Percentiles rank a stretch among this genome's conserved stretches.
These are phyloP conservation scores for Naso thynnoides DNA, from an alignment of 2,797 vertebrate genomes.

Conservation along the genomic window DNA sequence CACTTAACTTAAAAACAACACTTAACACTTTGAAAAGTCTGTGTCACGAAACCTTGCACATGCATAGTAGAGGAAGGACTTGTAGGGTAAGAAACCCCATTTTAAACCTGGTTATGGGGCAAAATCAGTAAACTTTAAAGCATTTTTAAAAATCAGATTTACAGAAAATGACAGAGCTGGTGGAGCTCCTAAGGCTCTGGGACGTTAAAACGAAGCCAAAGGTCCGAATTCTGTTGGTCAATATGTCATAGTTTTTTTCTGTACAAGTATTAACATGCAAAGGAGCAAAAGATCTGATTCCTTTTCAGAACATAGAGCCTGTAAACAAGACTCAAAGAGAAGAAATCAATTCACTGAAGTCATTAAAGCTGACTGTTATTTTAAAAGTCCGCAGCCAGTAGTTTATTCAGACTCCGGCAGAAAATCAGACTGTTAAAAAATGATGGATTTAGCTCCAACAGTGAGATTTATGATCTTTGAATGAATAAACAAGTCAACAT, in stretches of 20 bases:
- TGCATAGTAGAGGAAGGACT: too few species aligned
- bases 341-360: conserved; percentile 29
- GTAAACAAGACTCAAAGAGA: conserved; percentile 10
- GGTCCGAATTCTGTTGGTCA: neutral
- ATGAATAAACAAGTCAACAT: conserved; percentile 60
- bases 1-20: too few species aligned
- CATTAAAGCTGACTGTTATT: conserved; percentile 26
- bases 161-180: too few species aligned
- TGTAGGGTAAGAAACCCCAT: too few species aligned
- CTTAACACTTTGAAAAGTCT: too few species aligned
- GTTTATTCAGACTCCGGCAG: conserved; percentile 23
- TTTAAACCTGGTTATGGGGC: too few species aligned
- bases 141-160: too few species aligned
- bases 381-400: conserved; percentile 25
- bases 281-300: neutral
- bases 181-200: neutral
- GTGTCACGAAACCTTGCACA: too few species aligned
- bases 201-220: neutral
- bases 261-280: neutral
- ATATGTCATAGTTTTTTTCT: neutral
- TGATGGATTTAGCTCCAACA: too few species aligned
- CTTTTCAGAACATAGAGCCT: neutral
- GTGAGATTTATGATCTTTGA: conserved; percentile 50
- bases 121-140: too few species aligned
- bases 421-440: conserved; percentile 15